A percentile compares a stretch with the other conserved stretches of the same genome.
phyloP scores from a whole-genome alignment of 2,888 invertebrate genomes.

The Drosophila helvetica region DNA sequence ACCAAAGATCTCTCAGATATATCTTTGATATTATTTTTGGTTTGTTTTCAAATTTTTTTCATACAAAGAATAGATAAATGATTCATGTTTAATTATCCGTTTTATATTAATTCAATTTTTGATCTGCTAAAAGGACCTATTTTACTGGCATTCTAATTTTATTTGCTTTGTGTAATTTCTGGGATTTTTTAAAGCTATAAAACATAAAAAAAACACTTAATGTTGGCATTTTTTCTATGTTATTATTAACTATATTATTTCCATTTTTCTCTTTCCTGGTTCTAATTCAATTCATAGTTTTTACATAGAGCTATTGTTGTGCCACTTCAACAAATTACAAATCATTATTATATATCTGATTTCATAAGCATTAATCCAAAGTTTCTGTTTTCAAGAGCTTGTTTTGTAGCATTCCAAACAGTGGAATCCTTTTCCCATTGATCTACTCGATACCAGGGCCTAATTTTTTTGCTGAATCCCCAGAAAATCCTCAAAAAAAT shows the following conservation, averaged over 20 bases:
- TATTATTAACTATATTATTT: background rate
- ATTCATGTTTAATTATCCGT: background rate
- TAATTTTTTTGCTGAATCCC: background rate
- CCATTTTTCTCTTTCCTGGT: background rate
- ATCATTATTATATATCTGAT: background rate
- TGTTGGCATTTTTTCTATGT: background rate
- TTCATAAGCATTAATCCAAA: background rate
- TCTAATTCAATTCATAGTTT: too few relatives aligned
- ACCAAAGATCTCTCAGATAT: background rate
- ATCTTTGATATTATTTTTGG: background rate
- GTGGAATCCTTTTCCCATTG: background rate
- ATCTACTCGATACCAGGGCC: constrained; percentile 22
- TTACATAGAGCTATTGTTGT: background rate
- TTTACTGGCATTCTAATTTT: background rate
- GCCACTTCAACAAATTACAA: background rate
- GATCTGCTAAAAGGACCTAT: background rate
- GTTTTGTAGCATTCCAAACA: background rate
- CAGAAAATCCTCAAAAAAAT: constrained; percentile 11
- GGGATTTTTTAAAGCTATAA: background rate
- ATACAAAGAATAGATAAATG: background rate
- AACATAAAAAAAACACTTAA: background rate
- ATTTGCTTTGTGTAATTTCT: background rate
- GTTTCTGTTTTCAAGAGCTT: background rate
- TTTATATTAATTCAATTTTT: background rate
- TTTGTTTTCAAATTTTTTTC: background rate